Evolutionary conservation across 1,140 invertebrate genomes (phyloP).

Genomic region (Bombus ignitus): DNA sequence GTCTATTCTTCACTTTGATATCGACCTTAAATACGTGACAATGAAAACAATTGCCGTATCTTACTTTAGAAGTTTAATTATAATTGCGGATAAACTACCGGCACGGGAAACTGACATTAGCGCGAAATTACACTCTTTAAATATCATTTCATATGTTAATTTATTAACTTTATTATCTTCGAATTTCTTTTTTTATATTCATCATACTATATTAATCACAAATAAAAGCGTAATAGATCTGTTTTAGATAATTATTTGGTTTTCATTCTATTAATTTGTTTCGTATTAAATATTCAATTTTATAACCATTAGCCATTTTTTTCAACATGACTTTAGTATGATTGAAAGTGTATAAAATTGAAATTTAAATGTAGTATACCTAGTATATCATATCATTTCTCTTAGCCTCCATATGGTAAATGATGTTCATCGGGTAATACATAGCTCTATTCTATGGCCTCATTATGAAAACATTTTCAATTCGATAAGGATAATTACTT

Average conservation of each 20-base stretch:
- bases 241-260: constrained; percentile 4
- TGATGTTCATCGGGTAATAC: not conserved
- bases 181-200: not conserved
- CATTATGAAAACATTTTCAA: not conserved
- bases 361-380: not conserved
- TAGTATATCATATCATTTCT: not conserved
- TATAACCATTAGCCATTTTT: not conserved
- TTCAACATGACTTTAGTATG: not conserved
- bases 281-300: not conserved
- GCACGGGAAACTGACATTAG: constrained; percentile 35
- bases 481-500: not conserved
- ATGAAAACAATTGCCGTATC: not conserved
- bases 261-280: constrained; percentile 5
- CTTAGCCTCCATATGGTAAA: constrained; percentile 25
- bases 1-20: not conserved
- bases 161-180: not conserved
- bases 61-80: constrained; percentile 30
- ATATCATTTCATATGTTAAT: constrained; percentile 4
- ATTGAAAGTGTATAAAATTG: not conserved
- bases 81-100: constrained; percentile 36
- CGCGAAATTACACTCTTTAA: constrained; percentile 50
- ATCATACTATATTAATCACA: not conserved
- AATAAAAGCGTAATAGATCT: not conserved
- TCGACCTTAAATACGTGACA: not conserved
- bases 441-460: not conserved